Conservation (phyloP, 2,113 vertebrate species). For the Podarcis raffonei region DNA sequence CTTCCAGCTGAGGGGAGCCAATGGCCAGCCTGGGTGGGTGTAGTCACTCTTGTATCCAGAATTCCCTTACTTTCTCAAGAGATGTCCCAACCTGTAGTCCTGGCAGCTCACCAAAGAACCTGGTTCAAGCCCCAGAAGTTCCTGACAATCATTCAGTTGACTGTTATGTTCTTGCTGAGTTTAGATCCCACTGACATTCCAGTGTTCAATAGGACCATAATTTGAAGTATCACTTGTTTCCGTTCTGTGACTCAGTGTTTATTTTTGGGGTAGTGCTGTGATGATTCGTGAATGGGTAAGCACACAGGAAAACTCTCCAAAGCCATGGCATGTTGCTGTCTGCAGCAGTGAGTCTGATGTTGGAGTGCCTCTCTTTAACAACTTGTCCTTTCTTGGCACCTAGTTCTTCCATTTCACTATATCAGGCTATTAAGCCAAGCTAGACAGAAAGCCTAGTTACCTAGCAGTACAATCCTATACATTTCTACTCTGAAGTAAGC, state of each 20-base stretch:
- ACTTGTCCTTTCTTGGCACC: background rate
- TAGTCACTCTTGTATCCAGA: background rate
- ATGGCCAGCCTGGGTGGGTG: background rate
- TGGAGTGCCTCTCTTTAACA: background rate
- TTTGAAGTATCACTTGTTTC: background rate
- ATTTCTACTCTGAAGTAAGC: no score
- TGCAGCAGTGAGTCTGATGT: background rate
- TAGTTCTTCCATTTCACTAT: background rate
- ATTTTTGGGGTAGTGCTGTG: background rate
- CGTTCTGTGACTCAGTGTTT: conserved; percentile 2
- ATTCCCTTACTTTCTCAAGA: background rate
- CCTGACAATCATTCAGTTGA: background rate
- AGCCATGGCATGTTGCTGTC: background rate
- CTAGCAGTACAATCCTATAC: no score
- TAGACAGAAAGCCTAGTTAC: no score
- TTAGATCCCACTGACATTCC: background rate
- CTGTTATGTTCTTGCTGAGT: background rate
- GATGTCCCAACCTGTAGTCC: no score
- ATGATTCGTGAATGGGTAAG: background rate
- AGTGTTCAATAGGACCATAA: background rate
- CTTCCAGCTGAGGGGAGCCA: background rate
- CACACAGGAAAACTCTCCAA: background rate
- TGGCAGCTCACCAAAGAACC: background rate
- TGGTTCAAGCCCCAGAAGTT: background rate
- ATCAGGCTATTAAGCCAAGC: no score